These are phyloP conservation scores for Lacerta viridis DNA, from an alignment of 2,797 vertebrate species.

Conservation along the genomic window DNA sequence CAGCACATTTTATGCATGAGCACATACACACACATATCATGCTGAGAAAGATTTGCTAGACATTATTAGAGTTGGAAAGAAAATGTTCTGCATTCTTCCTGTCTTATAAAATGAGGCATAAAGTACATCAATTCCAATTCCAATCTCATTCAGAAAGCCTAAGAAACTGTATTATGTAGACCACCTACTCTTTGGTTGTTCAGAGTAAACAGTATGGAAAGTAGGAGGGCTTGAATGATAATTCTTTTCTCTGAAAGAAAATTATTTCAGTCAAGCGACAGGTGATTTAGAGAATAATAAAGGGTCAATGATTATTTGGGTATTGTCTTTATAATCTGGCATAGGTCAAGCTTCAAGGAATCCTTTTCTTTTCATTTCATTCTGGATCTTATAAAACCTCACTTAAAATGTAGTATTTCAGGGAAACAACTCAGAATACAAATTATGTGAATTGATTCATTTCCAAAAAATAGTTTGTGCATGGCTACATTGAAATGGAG, in stretches of 20 bases:
- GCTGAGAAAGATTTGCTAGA: background rate
- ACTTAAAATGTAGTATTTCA: background rate
- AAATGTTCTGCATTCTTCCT: background rate
- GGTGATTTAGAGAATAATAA: background rate
- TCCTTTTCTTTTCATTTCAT: background rate
- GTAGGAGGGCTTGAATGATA: background rate
- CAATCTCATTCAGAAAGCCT: slow-evolving; percentile 19
- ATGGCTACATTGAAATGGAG: background rate
- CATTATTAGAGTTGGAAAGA: slow-evolving; percentile 14
- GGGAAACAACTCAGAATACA: background rate
- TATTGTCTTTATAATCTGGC: background rate
- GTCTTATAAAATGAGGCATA: slow-evolving; percentile 8
- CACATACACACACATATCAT: background rate
- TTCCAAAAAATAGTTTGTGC: background rate
- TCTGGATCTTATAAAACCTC: background rate
- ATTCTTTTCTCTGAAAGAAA: background rate
- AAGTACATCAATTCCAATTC: slow-evolving; percentile 8
- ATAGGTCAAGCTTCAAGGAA: background rate
- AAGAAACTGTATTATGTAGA: background rate
- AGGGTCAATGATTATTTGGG: background rate
- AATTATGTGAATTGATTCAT: background rate
- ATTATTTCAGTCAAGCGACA: background rate
- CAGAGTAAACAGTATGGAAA: background rate
- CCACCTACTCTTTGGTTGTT: background rate
- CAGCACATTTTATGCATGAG: slow-evolving; percentile 3